Percentiles rank a stretch among this genome's conserved stretches.
Conservation (phyloP, 2,113 vertebrate species). For the Smithornis capensis region DNA sequence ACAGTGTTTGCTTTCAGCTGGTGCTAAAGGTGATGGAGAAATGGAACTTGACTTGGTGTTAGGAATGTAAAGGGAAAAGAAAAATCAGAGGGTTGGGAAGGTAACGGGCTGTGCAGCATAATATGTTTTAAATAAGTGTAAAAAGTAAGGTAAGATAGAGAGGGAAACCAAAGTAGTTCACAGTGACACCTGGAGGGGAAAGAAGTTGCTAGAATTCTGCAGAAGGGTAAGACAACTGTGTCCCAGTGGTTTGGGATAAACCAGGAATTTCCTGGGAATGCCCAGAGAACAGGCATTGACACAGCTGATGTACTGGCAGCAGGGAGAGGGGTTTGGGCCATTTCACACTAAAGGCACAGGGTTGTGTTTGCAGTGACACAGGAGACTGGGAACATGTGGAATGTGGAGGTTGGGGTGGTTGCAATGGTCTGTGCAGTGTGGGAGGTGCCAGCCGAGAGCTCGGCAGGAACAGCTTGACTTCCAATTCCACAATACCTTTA, state of each 20-base stretch:
- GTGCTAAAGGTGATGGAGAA: neutral
- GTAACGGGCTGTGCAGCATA: neutral
- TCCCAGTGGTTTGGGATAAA: neutral
- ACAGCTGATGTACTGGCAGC: too few relatives aligned
- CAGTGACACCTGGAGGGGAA: neutral
- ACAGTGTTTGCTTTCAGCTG: neutral
- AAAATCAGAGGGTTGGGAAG: neutral
- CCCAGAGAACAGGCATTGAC: neutral
- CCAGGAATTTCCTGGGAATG: neutral
- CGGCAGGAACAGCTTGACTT: neutral
- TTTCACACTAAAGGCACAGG: neutral
- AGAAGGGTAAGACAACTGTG: neutral
- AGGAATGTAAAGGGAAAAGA: neutral
- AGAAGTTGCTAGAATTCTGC: neutral
- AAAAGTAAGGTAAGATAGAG: neutral
- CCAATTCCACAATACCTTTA: neutral
- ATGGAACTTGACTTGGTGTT: neutral
- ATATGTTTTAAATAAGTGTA: neutral
- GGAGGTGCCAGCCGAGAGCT: neutral
- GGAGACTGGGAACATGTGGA: neutral
- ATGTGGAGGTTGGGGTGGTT: neutral
- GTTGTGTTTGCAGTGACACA: neutral
- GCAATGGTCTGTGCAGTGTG: rapidly evolving
- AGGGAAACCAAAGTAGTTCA: neutral
- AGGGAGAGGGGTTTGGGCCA: neutral